Evolutionary conservation across 1,140 invertebrate species (phyloP).

Genomic region (Drosophila ambigua): DNA sequence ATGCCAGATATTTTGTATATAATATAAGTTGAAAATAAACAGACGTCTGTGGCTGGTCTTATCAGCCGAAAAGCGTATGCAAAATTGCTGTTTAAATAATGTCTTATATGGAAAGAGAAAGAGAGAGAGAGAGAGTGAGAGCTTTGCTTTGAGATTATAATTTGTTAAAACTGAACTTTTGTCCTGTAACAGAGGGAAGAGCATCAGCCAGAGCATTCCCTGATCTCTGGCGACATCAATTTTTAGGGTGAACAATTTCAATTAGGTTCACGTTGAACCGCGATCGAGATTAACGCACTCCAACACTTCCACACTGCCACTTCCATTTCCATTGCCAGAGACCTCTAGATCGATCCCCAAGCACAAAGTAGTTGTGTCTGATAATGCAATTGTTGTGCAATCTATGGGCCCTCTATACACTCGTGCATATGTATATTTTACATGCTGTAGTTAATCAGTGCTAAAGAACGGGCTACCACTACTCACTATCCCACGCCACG

Average conservation of each 20-base stretch:
- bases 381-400: constrained; percentile 59
- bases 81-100: constrained; percentile 34
- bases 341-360: not conserved
- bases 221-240: constrained; percentile 60
- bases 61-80: constrained; percentile 33
- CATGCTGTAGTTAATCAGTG: constrained; percentile 21
- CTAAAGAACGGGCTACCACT: not conserved
- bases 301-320: not conserved
- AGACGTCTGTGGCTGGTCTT: constrained; percentile 20
- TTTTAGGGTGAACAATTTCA: constrained; percentile 66
- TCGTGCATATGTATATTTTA: constrained; percentile 4
- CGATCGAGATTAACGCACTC: constrained; percentile 50
- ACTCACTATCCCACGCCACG: constrained; percentile 26
- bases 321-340: too few relatives aligned
- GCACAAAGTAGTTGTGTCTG: constrained; percentile 34
- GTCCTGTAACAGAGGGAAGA: constrained; percentile 38
- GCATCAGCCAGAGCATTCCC: constrained; percentile 27
- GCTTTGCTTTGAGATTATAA: constrained; percentile 24
- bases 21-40: constrained; percentile 9
- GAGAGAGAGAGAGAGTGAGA: not conserved
- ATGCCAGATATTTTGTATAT: not conserved
- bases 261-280: constrained; percentile 62
- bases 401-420: not conserved
- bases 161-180: constrained; percentile 49
- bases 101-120: constrained; percentile 6